A percentile compares a stretch with the other conserved stretches of the same genome.
These are phyloP conservation scores for Sitta europaea DNA, from an alignment of 2,113 vertebrate species.

Conservation along the genomic window DNA sequence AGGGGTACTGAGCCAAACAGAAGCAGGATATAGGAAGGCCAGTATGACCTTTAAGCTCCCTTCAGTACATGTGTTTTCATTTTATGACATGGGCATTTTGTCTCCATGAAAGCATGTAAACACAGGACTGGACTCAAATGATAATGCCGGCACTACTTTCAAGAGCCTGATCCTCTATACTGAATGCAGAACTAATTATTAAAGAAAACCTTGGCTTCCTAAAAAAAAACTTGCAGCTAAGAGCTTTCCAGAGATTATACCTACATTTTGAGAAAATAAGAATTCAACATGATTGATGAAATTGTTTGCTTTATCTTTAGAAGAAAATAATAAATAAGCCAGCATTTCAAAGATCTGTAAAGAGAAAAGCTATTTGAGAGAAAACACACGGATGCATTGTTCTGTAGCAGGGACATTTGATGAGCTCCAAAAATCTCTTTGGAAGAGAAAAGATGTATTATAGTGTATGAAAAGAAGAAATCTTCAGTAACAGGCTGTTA, in stretches of 20 bases:
- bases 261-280: neutral
- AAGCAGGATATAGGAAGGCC: neutral
- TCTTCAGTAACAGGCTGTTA: constrained; percentile 25
- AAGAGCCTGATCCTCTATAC: neutral
- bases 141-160: neutral
- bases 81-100: neutral
- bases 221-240: neutral
- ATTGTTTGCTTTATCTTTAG: constrained; percentile 36
- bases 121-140: neutral
- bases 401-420: constrained; percentile 1
- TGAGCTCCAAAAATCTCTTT: constrained; percentile 42
- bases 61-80: neutral
- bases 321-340: constrained; percentile 32
- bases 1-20: neutral
- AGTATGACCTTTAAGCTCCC: neutral
- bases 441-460: constrained; percentile 50
- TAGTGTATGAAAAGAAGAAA: constrained; percentile 38
- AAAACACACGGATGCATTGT: constrained; percentile 7
- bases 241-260: neutral
- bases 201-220: neutral
- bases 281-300: constrained; percentile 26
- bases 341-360: constrained; percentile 22
- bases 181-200: neutral
- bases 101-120: neutral
- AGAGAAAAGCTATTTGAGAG: constrained; percentile 22